These are phyloP conservation scores for Agapornis roseicollis DNA, from an alignment of 2,113 vertebrate genomes.

Conservation along the genomic window DNA sequence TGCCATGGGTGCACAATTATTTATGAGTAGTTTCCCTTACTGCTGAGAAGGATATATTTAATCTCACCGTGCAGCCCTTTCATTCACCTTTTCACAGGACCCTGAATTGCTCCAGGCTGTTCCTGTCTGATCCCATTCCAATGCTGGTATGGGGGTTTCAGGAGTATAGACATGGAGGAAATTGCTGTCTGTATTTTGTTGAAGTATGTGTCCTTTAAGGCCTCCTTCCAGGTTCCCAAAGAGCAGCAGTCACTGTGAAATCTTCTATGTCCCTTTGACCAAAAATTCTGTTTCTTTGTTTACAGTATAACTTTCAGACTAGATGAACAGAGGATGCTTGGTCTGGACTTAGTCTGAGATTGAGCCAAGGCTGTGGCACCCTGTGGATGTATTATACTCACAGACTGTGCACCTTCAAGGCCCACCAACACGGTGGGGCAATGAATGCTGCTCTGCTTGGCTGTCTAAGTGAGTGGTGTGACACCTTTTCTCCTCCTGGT, in stretches of 20 bases:
- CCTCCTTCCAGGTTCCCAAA: background rate
- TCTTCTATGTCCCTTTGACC: background rate
- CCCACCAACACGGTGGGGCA: background rate
- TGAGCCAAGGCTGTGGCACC: background rate
- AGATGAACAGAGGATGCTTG: too few species aligned
- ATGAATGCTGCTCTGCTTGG: background rate
- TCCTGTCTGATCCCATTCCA: background rate
- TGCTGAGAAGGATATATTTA: background rate
- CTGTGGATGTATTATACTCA: background rate
- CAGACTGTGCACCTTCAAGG: rapidly evolving
- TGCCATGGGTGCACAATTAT: rapidly evolving
- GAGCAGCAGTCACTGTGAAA: background rate
- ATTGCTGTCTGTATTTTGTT: background rate
- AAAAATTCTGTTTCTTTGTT: background rate
- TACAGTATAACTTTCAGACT: background rate
- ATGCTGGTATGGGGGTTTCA: background rate
- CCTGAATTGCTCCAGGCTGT: too few species aligned
- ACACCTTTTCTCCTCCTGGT: background rate
- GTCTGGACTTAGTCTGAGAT: background rate
- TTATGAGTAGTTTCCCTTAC: background rate
- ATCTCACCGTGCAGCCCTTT: background rate
- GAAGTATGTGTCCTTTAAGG: background rate
- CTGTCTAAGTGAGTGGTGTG: background rate
- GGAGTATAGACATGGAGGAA: background rate
- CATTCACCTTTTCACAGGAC: background rate